These are phyloP conservation scores for Crotalus helleri DNA, from an alignment of 2,113 vertebrate species.

Conservation along the genomic window DNA sequence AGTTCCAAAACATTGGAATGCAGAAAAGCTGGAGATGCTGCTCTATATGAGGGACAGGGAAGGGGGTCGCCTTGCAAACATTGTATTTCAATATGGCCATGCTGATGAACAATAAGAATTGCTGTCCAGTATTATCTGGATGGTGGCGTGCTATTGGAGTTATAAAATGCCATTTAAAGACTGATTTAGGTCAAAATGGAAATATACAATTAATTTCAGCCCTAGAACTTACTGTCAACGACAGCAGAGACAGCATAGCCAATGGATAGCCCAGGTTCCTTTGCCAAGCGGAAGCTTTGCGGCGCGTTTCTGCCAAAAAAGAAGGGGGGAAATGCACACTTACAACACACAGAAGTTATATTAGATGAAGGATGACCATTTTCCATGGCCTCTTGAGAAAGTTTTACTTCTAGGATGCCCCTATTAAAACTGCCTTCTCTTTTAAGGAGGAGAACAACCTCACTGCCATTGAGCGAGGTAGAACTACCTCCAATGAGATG, in stretches of 20 bases:
- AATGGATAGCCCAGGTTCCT: conserved; percentile 93
- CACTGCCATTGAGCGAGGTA: background rate
- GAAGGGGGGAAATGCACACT: background rate
- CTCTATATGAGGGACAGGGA: background rate
- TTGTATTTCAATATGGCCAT: background rate
- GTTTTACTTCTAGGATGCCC: background rate
- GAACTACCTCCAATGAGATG: background rate
- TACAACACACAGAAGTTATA: background rate
- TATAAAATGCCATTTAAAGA: background rate
- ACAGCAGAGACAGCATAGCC: conserved; percentile 88
- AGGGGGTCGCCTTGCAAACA: background rate
- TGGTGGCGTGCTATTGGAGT: background rate
- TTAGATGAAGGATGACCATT: background rate
- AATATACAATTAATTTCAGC: too few relatives aligned
- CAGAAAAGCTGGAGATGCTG: background rate
- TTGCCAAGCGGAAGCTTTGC: conserved; percentile 90
- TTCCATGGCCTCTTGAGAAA: background rate
- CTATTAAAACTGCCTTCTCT: background rate
- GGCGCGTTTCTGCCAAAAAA: conserved; percentile 77
- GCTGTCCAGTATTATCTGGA: background rate
- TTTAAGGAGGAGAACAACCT: background rate
- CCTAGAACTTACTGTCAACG: conserved; percentile 78
- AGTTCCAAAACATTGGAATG: background rate
- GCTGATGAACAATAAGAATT: background rate
- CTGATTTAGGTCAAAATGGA: background rate